Evolutionary conservation across 2,797 vertebrate species (phyloP), one percentile per base, ranked within the genome.

Genomic region (Glyptemys insculpta): DNA sequence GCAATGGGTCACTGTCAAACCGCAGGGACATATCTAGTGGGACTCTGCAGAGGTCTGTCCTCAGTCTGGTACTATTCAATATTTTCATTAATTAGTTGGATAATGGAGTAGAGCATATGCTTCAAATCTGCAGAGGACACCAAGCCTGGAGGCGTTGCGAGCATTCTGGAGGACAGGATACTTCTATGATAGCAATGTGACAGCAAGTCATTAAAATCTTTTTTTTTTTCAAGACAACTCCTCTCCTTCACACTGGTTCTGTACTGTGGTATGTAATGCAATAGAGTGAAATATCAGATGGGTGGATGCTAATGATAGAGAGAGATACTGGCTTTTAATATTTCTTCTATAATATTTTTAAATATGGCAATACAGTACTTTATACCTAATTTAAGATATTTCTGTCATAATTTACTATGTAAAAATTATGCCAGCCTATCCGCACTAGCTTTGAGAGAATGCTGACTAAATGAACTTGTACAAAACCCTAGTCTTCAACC

Each of bases 401-500:
- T 41, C n/a, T 72, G 9, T 72, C 37, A 23, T 41, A 83, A 49
- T 82, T 57, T 65, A 74, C 34, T 62, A 23, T 21, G n/a, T 84
- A 90, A 80, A 59, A 59, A 91, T 92, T 95, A 59, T 18, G 90
- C 84, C 49, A 62, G 86, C 50, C 34, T 92, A 49, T 72, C 47
- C 15, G 50, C 52, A 10, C 54, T 74, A 94, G 94, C 44, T 86
- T 8, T 87, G 57, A 96, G 52, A 87, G 57, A 95, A 83, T 76
- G 91, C 15, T 85, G 53, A 94, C 85, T 86, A 93, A 41, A 1
- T 1, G 5, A 81, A 83, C 88, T 96, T 95, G 85, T 82, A 83
- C 81, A 93, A 91, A 96, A 83, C 94, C 87, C 87, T 94, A n/a
- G 93, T 97, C 92, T 96, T 94, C 94, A 94, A 85, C 85, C 96